Evolutionary conservation across 2,888 invertebrate species (phyloP).

Genomic region (Plagodis dolabraria): DNA sequence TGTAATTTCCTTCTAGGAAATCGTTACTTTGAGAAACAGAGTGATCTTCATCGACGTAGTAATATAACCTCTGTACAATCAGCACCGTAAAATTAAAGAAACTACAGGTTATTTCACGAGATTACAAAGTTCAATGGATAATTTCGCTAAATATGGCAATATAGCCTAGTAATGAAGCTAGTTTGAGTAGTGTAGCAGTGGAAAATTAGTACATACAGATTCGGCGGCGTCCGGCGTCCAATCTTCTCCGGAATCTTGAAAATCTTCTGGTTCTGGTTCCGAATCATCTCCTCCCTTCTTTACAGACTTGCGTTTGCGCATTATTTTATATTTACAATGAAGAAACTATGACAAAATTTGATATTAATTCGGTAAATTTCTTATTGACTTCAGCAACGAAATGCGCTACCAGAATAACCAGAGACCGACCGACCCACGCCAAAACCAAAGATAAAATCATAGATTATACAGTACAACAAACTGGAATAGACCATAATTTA

Average conservation of each 20-base stretch:
- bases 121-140: too few relatives aligned
- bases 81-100: too few relatives aligned
- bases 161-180: too few relatives aligned
- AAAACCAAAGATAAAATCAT: constrained; percentile 19
- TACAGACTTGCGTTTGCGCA: constrained; percentile 80
- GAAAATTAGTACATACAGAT: constrained; percentile 57
- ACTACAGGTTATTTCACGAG: too few relatives aligned
- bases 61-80: too few relatives aligned
- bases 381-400: too few relatives aligned
- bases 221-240: constrained; percentile 84
- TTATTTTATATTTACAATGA: constrained; percentile 40
- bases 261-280: constrained; percentile 81
- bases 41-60: not conserved
- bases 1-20: not conserved
- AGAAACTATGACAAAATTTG: constrained; percentile 4
- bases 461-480: not conserved
- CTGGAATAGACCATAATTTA: too few relatives aligned
- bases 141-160: too few relatives aligned
- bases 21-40: not conserved
- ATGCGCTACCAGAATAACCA: too few relatives aligned
- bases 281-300: constrained; percentile 75
- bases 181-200: not conserved
- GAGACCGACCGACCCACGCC: constrained; percentile 29
- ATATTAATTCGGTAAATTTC: too few relatives aligned
- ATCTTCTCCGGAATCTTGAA: constrained; percentile 83